Conservation (phyloP, 2,113 vertebrate genomes). For the Andinoacara biseriatus region DNA sequence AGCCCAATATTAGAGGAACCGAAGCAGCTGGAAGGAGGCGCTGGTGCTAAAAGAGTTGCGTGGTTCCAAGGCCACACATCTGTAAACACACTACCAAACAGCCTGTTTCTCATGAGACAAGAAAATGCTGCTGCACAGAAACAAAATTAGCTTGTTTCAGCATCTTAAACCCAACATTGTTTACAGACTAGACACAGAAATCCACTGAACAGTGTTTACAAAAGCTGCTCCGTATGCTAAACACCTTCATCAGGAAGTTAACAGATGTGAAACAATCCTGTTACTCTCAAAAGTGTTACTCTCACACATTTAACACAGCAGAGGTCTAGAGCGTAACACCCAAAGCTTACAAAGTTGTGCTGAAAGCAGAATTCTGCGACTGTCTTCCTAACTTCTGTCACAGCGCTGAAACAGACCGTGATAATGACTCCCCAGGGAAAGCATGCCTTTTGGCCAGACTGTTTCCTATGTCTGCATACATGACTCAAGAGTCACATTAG, state of each 20-base stretch:
- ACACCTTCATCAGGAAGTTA: neutral
- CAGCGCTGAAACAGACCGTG: slow-evolving; percentile 18
- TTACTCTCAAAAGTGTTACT: neutral
- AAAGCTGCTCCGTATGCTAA: neutral
- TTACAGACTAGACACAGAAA: neutral
- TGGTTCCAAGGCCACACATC: neutral
- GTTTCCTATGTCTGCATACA: slow-evolving; percentile 66
- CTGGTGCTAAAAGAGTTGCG: neutral
- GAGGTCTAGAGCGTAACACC: neutral
- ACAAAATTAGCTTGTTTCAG: neutral
- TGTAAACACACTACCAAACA: neutral
- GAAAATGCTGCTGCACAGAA: neutral
- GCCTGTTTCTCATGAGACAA: neutral
- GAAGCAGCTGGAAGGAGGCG: neutral
- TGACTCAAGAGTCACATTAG: slow-evolving; percentile 64
- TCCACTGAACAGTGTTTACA: neutral
- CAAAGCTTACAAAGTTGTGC: neutral
- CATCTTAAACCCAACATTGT: neutral
- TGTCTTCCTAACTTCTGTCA: no score
- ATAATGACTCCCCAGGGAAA: slow-evolving; percentile 61
- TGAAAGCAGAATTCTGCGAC: neutral
- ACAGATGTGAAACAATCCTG: neutral
- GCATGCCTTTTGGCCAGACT: slow-evolving; percentile 61
- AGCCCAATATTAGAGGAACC: neutral
- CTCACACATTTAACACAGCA: neutral